These are phyloP conservation scores for Willisornis vidua DNA, from an alignment of 2,113 vertebrate species.

Conservation along the genomic window DNA sequence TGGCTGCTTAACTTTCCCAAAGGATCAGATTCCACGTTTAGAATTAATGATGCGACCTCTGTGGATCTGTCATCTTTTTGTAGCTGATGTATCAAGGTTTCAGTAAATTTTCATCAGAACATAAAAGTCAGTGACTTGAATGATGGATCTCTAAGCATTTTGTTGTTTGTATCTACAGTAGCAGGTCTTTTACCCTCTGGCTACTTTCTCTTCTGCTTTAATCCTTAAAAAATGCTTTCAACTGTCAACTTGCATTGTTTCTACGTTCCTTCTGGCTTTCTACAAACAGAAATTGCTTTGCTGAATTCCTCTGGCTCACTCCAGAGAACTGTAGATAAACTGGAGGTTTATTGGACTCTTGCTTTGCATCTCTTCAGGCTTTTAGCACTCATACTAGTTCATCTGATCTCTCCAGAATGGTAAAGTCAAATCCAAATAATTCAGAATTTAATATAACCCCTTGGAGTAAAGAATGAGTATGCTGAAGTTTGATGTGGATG, in stretches of 20 bases:
- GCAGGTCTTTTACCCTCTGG: not conserved
- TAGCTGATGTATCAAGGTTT: not conserved
- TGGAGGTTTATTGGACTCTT: not conserved
- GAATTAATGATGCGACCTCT: not conserved
- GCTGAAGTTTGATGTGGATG: not conserved
- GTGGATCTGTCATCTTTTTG: not conserved
- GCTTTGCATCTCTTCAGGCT: not conserved
- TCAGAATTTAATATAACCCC: not conserved
- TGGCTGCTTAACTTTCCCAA: not conserved
- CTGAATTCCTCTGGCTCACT: not conserved
- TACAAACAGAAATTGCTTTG: not conserved
- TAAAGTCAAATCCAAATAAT: not conserved
- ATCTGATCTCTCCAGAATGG: not conserved
- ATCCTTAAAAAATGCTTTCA: not conserved
- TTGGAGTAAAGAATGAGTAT: not conserved
- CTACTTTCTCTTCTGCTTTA: constrained; percentile 3
- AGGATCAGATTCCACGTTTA: not conserved
- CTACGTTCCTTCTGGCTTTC: not conserved
- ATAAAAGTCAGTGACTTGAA: not conserved
- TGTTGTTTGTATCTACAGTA: not conserved
- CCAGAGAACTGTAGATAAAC: not conserved
- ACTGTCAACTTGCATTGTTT: constrained; percentile 26
- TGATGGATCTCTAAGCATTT: not conserved
- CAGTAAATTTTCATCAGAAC: not conserved
- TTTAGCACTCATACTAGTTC: not conserved